Evolutionary conservation across 2,113 vertebrate species (phyloP).

Genomic region (Brachirus orientalis): DNA sequence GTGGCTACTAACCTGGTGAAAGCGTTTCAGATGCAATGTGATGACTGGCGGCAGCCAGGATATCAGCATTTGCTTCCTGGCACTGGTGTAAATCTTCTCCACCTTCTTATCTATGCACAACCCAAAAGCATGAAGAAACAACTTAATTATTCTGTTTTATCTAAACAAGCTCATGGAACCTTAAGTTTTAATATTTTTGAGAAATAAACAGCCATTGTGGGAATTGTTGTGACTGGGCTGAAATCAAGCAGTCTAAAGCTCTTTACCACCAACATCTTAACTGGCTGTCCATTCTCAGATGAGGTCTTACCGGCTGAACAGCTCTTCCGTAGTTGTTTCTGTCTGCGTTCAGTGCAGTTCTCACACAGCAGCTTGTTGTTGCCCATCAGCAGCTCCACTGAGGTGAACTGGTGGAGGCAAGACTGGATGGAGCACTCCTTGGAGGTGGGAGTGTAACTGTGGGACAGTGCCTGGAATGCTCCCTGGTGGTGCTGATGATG

Average conservation of each 20-base stretch:
- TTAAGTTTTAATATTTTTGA: too few relatives aligned
- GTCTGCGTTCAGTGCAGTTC: conserved; percentile 89
- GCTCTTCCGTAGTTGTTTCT: conserved; percentile 83
- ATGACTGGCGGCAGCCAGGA: conserved; percentile 92
- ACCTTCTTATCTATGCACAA: conserved; percentile 86
- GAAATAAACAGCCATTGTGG: too few relatives aligned
- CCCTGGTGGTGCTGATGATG: conserved; percentile 79
- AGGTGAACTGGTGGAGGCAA: conserved; percentile 97
- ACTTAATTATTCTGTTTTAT: not conserved
- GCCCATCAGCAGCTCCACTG: conserved; percentile 95
- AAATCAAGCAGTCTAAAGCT: too few relatives aligned
- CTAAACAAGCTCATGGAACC: too few relatives aligned
- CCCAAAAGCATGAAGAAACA: not conserved
- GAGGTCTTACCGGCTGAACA: conserved; percentile 81
- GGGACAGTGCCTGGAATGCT: conserved; percentile 94
- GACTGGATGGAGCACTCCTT: conserved; percentile 98
- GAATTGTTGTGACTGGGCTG: too few relatives aligned
- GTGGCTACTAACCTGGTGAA: conserved; percentile 87
- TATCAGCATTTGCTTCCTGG: conserved; percentile 95
- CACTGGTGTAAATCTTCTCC: conserved; percentile 93
- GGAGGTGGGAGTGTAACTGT: conserved; percentile 92
- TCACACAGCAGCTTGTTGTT: conserved; percentile 98
- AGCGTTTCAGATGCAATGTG: conserved; percentile 96
- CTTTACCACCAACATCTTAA: too few relatives aligned
- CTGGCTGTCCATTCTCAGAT: not conserved